Evolutionary conservation across 2,113 vertebrate genomes (phyloP), one percentile per base, ranked within the genome.

Genomic region (Australoheros scitulus): DNA sequence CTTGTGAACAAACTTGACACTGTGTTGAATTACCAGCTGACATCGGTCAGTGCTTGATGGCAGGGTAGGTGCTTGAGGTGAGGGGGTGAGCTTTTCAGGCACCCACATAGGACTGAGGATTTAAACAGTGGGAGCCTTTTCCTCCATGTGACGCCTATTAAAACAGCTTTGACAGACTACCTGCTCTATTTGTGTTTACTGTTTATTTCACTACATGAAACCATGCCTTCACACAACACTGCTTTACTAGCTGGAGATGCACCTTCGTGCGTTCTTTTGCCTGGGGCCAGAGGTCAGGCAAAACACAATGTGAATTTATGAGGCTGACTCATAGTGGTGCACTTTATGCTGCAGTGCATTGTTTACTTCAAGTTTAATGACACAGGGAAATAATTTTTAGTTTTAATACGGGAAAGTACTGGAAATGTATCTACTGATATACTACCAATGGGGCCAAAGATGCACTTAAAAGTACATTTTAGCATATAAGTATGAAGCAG

Each of bases 61-160:
- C 64, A 58, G 76, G 74, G 64, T 38, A 88, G 76, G 75, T 77
- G 90, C 32, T 79, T 78, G 81, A 74, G 78, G 84, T 79, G 79
- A 85, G 76, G 59, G 47, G 81, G 26, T 26, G 26, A 84, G 82
- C 86, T 84, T 78, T 76, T 76, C 36, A 61, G 77, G 77, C 82
- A 82, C 88, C 87, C 77, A 52, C 79, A 55, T n/a, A 87, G 86
- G 75, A 89, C 34, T 81, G 76, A 91, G 87, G 92, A 88, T 89
- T 85, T 88, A 79, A 89, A 91, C 84, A 79, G 87, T 88, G 76
- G 92, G 88, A 91, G 83, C 90, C 41, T 87, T 91, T 94, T 84
- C 83, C 90, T 91, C 81, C 89, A 91, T 95, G 90, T 93, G 89
- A 93, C 76, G 79, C 92, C 88, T 91, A 94, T 94, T 95, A 94